Conservation (phyloP, 1,140 invertebrate species). For the Cylas formicarius region DNA sequence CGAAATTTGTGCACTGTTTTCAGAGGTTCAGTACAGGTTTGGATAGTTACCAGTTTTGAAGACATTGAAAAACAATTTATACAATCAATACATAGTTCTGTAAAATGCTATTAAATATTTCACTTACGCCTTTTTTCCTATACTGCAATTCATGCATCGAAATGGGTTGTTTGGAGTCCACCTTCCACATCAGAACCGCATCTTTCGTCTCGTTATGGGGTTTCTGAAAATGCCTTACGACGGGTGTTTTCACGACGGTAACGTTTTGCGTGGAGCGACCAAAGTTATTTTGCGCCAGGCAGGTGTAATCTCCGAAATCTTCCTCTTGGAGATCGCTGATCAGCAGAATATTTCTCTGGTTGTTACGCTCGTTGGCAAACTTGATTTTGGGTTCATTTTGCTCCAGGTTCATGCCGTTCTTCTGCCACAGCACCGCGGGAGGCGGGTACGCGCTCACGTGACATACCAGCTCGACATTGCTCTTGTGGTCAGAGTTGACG, state of each 20-base stretch:
- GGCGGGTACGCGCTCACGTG: slow-evolving; percentile 27
- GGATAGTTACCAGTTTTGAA: too few species aligned
- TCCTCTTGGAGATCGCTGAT: slow-evolving; percentile 22
- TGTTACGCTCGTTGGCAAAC: slow-evolving; percentile 12
- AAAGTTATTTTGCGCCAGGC: slow-evolving; percentile 24
- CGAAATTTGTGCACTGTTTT: background rate
- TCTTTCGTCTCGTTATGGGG: slow-evolving; percentile 22
- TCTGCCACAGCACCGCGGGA: slow-evolving; percentile 27
- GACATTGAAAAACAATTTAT: too few species aligned
- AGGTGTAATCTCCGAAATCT: slow-evolving; percentile 31
- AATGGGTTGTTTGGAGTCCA: slow-evolving; percentile 31
- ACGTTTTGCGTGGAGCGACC: slow-evolving; percentile 14
- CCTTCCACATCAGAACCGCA: slow-evolving; percentile 29
- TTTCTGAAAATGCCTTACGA: slow-evolving; percentile 21
- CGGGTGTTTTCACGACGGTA: slow-evolving; percentile 26
- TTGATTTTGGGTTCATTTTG: slow-evolving; percentile 17
- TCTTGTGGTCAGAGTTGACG: slow-evolving; percentile 27
- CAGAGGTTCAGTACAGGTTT: background rate
- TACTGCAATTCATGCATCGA: slow-evolving; percentile 28
- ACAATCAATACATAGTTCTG: too few species aligned
- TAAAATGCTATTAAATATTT: too few species aligned
- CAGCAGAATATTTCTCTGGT: slow-evolving; percentile 21
- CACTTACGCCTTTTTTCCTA: slow-evolving; percentile 32
- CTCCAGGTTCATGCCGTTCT: slow-evolving; percentile 23
- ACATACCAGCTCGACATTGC: slow-evolving; percentile 29